Evolutionary conservation across 2,797 vertebrate genomes (phyloP).

Genomic region (Liparis tanakae): DNA sequence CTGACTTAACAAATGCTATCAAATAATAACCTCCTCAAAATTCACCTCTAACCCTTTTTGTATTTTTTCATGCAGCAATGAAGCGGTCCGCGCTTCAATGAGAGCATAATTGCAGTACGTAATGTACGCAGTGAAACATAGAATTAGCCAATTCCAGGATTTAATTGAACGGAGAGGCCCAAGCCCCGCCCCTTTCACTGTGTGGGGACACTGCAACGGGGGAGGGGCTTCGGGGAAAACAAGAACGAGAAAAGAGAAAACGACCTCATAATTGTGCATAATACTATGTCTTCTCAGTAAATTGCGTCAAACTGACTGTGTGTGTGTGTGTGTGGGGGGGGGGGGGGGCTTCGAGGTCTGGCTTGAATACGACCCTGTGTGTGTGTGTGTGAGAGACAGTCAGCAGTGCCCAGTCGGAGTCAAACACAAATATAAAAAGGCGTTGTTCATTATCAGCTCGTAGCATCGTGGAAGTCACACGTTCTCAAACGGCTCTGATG

Average conservation of each 20-base stretch:
- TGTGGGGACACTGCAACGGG: background rate
- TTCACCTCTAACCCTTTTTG: too few relatives aligned
- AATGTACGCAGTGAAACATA: background rate
- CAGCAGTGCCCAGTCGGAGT: constrained; percentile 16
- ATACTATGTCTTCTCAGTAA: constrained; percentile 13
- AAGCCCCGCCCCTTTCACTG: background rate
- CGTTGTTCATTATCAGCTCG: constrained; percentile 19
- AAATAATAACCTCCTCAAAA: too few relatives aligned
- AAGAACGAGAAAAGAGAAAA: background rate
- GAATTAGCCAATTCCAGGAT: too few relatives aligned
- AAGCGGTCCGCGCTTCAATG: background rate
- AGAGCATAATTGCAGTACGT: background rate
- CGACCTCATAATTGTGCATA: background rate
- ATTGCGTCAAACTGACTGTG: background rate
- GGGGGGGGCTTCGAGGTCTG: too few relatives aligned
- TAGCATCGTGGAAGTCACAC: constrained; percentile 12
- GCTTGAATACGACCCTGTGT: too few relatives aligned
- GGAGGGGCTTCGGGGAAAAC: background rate
- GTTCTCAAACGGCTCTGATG: background rate
- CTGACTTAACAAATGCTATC: too few relatives aligned
- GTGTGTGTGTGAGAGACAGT: too few relatives aligned
- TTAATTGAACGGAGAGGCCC: background rate
- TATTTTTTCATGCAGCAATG: too few relatives aligned
- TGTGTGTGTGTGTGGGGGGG: background rate
- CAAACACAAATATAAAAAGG: background rate